phyloP scores from a whole-genome alignment of 2,797 vertebrate genomes.

The Tympanoctomys barrerae region DNA sequence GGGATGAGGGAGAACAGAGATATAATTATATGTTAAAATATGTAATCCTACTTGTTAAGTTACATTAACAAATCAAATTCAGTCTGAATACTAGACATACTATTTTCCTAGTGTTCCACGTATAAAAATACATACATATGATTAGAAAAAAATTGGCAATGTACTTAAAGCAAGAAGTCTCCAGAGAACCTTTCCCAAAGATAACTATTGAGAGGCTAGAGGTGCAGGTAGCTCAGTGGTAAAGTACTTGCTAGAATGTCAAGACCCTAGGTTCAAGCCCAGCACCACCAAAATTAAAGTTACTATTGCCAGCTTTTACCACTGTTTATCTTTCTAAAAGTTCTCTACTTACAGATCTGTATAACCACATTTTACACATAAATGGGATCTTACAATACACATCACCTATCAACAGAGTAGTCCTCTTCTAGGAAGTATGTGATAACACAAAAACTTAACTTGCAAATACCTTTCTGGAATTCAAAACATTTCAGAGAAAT shows the following conservation, averaged over 20 bases:
- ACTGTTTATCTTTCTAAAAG: background rate
- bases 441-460: conserved; percentile 5
- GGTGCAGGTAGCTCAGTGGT: background rate
- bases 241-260: background rate
- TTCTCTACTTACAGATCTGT: background rate
- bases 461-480: conserved; percentile 50
- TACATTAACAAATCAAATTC: background rate
- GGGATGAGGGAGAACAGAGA: background rate
- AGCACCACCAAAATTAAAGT: background rate
- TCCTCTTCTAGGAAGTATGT: background rate
- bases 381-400: background rate
- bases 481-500: conserved; percentile 50
- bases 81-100: background rate
- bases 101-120: background rate
- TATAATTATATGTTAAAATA: background rate
- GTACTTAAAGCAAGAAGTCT: background rate
- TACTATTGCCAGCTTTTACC: background rate
- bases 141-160: background rate
- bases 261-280: background rate
- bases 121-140: background rate
- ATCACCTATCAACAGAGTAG: background rate
- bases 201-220: background rate
- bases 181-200: conserved; percentile 2
- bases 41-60: background rate
- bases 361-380: background rate